A percentile compares a stretch with the other conserved stretches of the same genome.
Conservation (phyloP, 1,140 invertebrate species). For the Danaus melanippus region DNA sequence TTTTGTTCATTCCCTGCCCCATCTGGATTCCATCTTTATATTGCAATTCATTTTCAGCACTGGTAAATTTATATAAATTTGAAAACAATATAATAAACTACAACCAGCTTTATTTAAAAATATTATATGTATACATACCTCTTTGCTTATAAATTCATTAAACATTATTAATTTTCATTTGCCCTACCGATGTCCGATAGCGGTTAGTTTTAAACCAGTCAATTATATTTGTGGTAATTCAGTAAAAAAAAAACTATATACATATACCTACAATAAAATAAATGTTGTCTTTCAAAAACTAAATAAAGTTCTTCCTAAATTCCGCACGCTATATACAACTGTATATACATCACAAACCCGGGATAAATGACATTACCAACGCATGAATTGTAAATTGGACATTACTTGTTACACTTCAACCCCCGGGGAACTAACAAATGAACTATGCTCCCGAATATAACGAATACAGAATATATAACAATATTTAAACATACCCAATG, state of each 20-base stretch:
- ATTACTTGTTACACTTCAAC: conserved; percentile 62
- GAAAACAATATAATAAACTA: conserved; percentile 2
- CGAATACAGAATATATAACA: too few relatives aligned
- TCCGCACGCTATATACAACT: too few relatives aligned
- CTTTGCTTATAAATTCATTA: too few relatives aligned
- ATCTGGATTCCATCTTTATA: conserved; percentile 22
- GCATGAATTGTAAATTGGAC: conserved; percentile 70
- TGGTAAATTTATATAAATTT: conserved; percentile 15
- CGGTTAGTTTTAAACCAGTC: too few relatives aligned
- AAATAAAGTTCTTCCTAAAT: too few relatives aligned
- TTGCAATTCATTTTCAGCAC: conserved; percentile 22
- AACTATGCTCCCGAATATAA: conserved; percentile 19
- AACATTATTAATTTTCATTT: too few relatives aligned
- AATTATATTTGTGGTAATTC: too few relatives aligned
- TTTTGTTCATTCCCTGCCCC: conserved; percentile 14
- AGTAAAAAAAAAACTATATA: conserved; percentile 5
- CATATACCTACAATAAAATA: too few relatives aligned
- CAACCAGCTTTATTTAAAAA: neutral
- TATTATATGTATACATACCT: too few relatives aligned
- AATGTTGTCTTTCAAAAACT: too few relatives aligned
- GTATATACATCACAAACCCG: conserved; percentile 41
- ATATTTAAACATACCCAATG: too few relatives aligned
- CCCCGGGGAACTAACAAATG: conserved; percentile 24
- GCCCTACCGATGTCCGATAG: too few relatives aligned
- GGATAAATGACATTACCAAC: conserved; percentile 64